phyloP scores from a whole-genome alignment of 92 coral and sea anemone species.

The Scolanthus callimorphus region DNA sequence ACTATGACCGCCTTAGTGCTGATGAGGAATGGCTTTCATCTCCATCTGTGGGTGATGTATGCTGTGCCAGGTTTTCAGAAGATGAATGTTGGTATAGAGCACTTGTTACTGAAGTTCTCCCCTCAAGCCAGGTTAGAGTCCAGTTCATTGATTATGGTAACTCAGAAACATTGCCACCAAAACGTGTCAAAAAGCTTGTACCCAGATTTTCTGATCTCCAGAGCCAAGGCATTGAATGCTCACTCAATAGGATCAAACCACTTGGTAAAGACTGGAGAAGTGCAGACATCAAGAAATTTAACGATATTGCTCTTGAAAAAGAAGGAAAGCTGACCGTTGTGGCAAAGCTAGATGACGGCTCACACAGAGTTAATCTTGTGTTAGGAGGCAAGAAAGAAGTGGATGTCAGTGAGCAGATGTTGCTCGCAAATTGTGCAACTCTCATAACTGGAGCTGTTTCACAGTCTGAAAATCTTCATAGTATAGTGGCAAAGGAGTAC shows the following conservation, averaged over 20 bases:
- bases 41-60: constrained; percentile 82
- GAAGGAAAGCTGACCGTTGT: constrained; percentile 66
- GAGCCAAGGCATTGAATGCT: constrained; percentile 79
- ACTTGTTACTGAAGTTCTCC: constrained; percentile 33
- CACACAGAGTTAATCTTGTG: constrained; percentile 61
- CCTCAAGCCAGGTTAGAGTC: constrained; percentile 52
- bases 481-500: constrained; percentile 43
- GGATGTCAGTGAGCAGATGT: constrained; percentile 72
- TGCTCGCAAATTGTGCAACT: constrained; percentile 58
- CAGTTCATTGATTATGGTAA: constrained; percentile 94
- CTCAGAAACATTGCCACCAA: constrained; percentile 58
- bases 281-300: constrained; percentile 50
- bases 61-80: constrained; percentile 91
- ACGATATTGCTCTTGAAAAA: constrained; percentile 64
- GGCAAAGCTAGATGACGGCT: constrained; percentile 54
- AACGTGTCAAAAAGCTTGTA: constrained; percentile 63
- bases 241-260: constrained; percentile 76
- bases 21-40: constrained; percentile 73
- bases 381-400: constrained; percentile 50
- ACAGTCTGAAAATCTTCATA: constrained; percentile 51
- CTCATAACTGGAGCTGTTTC: constrained; percentile 56
- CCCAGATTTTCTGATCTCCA: constrained; percentile 85
- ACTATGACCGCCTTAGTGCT: constrained; percentile 63
- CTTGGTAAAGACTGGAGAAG: constrained; percentile 49
- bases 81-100: constrained; percentile 95